A percentile compares a stretch with the other conserved stretches of the same genome.
phyloP scores from a whole-genome alignment of 2,113 vertebrate genomes.

The Mastomys coucha region DNA sequence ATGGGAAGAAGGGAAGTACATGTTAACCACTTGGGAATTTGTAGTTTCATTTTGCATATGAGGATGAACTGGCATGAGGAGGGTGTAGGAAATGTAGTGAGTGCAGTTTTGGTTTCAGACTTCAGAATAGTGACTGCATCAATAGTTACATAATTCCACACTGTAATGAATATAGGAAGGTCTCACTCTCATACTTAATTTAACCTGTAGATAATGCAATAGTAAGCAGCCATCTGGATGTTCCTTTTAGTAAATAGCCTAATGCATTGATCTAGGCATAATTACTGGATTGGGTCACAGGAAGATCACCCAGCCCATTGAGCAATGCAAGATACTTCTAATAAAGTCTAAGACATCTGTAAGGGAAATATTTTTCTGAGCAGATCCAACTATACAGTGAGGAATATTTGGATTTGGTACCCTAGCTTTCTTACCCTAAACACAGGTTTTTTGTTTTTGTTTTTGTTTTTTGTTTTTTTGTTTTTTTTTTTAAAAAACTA shows the following conservation, averaged over 20 bases:
- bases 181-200: conserved; percentile 4
- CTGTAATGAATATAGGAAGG: not conserved
- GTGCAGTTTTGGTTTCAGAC: conserved; percentile 16
- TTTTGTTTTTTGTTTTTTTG: too few relatives aligned
- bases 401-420: not conserved
- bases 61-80: conserved; percentile 54
- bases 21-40: conserved; percentile 65
- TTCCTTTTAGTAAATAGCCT: conserved; percentile 61
- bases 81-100: conserved; percentile 51
- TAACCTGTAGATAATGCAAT: conserved; percentile 31
- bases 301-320: conserved; percentile 60
- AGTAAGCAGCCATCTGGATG: conserved; percentile 17
- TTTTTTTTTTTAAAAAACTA: not conserved
- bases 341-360: conserved; percentile 53
- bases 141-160: not conserved
- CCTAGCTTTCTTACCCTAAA: not conserved
- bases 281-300: conserved; percentile 51
- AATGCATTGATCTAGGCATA: conserved; percentile 67
- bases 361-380: conserved; percentile 14
- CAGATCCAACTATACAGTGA: not conserved
- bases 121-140: not conserved
- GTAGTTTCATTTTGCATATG: conserved; percentile 55
- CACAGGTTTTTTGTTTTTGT: too few relatives aligned
- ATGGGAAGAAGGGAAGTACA: conserved; percentile 71
- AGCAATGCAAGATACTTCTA: conserved; percentile 50